Conservation (phyloP, 2,113 vertebrate genomes). For the Amphiprion percula region DNA sequence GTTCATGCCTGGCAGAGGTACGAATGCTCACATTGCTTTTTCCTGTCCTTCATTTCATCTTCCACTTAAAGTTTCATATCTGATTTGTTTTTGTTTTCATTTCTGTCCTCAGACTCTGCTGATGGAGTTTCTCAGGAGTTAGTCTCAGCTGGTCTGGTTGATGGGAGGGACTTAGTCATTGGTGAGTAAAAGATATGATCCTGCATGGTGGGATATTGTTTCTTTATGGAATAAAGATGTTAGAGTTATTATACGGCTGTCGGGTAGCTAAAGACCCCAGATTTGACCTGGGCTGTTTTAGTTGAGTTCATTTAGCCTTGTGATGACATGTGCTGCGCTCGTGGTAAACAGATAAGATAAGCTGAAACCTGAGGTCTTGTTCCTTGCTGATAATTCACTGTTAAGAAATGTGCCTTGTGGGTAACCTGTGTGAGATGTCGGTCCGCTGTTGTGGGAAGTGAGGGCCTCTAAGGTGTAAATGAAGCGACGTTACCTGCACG, state of each 20-base stretch:
- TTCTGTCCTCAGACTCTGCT: constrained; percentile 90
- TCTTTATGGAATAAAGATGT: background rate
- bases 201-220: background rate
- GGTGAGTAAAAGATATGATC: constrained; percentile 81
- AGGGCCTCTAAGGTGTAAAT: too few species aligned
- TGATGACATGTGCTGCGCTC: too few species aligned
- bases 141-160: constrained; percentile 97
- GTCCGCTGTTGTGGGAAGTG: too few species aligned
- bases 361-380: background rate
- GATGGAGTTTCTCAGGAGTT: constrained; percentile 99
- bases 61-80: background rate
- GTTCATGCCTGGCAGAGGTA: constrained; percentile 98
- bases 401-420: too few species aligned
- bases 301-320: too few species aligned
- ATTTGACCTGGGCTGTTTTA: too few species aligned
- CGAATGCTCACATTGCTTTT: background rate
- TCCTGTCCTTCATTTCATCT: background rate
- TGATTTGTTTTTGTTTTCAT: background rate
- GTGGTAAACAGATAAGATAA: background rate
- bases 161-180: constrained; percentile 97
- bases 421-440: too few species aligned
- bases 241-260: too few species aligned
- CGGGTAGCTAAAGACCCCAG: too few species aligned
- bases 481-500: too few species aligned
- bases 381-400: too few species aligned